Conservation (phyloP, 1,140 invertebrate genomes). For the Chrysoperla carnea region DNA sequence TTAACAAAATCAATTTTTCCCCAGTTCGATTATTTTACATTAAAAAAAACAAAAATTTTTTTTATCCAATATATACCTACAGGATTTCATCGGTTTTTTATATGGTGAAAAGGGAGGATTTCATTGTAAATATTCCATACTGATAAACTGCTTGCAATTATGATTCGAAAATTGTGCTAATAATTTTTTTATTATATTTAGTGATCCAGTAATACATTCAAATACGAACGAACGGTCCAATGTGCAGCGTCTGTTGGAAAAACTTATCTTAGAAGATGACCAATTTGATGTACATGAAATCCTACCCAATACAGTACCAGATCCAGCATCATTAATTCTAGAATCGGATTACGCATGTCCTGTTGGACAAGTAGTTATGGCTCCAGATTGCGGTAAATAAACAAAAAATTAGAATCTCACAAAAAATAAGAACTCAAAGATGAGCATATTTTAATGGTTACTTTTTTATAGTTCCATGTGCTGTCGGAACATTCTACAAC, state of each 20-base stretch:
- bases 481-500: conserved; percentile 80
- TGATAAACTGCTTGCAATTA: too few species aligned
- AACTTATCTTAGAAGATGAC: conserved; percentile 77
- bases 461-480: conserved; percentile 66
- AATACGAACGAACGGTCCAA: conserved; percentile 73
- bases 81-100: too few species aligned
- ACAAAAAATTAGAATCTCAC: neutral
- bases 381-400: conserved; percentile 67
- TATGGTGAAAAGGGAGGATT: too few species aligned
- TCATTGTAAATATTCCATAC: too few species aligned
- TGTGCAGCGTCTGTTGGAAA: conserved; percentile 66
- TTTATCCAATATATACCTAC: too few species aligned
- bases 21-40: too few species aligned
- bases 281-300: conserved; percentile 86
- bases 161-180: neutral
- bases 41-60: too few species aligned
- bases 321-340: conserved; percentile 70
- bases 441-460: neutral
- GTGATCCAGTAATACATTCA: conserved; percentile 74
- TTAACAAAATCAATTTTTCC: too few species aligned
- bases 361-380: conserved; percentile 79
- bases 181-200: conserved; percentile 20
- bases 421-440: neutral
- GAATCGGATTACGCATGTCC: conserved; percentile 86
- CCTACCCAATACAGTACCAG: conserved; percentile 82